phyloP scores from a whole-genome alignment of 2,888 invertebrate genomes.

The Itoplectis maculator region DNA sequence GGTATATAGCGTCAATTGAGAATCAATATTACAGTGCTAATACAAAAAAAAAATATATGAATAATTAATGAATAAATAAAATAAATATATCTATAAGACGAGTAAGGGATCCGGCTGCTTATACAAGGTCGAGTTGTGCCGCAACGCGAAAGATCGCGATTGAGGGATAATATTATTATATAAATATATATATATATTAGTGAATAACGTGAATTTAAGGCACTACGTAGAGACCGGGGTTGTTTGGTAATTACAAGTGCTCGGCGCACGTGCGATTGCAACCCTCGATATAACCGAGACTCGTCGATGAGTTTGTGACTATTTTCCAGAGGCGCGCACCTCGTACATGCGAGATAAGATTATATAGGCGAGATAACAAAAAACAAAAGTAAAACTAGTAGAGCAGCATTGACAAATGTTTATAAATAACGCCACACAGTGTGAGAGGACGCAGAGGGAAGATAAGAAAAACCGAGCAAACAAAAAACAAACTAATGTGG shows the following conservation, averaged over 20 bases:
- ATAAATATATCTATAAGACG: conserved; percentile 57
- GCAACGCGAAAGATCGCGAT: conserved; percentile 54
- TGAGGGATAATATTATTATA: conserved; percentile 47
- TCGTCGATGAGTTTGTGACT: conserved; percentile 50
- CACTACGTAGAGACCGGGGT: conserved; percentile 44
- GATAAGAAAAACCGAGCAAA: conserved; percentile 15
- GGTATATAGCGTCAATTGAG: conserved; percentile 79
- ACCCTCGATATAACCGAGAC: conserved; percentile 42
- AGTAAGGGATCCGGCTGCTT: conserved; percentile 58
- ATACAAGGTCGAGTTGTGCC: conserved; percentile 52
- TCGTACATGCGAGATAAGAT: conserved; percentile 36
- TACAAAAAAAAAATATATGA: conserved; percentile 62
- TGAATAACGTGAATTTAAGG: conserved; percentile 39
- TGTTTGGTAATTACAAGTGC: conserved; percentile 54
- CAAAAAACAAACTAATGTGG: not conserved
- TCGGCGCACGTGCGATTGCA: conserved; percentile 26
- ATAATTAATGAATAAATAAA: conserved; percentile 66
- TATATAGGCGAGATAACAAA: conserved; percentile 32
- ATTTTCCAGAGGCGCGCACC: conserved; percentile 48
- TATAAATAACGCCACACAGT: conserved; percentile 60
- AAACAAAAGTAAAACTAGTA: conserved; percentile 47
- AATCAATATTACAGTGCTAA: conserved; percentile 76
- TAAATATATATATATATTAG: not conserved
- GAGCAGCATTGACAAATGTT: conserved; percentile 59
- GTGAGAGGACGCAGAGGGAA: conserved; percentile 6